These are phyloP conservation scores for Embiotoca jacksoni DNA, from an alignment of 2,113 vertebrate species.

Conservation along the genomic window DNA sequence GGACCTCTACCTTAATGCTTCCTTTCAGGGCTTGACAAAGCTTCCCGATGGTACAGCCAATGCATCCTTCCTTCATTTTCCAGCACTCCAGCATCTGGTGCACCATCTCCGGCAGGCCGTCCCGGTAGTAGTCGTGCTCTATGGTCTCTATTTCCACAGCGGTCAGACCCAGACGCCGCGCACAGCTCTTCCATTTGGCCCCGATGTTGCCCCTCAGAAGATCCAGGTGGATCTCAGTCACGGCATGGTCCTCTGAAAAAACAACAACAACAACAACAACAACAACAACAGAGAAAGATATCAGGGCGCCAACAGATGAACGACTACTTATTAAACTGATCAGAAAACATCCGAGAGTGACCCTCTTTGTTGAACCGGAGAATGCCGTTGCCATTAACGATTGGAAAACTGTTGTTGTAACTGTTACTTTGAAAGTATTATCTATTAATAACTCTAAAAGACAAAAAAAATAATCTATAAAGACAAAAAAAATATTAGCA, in stretches of 20 bases:
- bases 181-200: slow-evolving; percentile 89
- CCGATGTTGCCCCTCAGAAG: slow-evolving; percentile 90
- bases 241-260: slow-evolving; percentile 75
- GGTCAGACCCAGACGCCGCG: slow-evolving; percentile 88
- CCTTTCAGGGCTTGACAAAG: slow-evolving; percentile 86
- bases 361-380: no score
- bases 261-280: neutral
- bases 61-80: slow-evolving; percentile 90
- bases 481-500: no score
- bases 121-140: slow-evolving; percentile 89
- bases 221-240: slow-evolving; percentile 85
- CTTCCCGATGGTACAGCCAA: slow-evolving; percentile 90
- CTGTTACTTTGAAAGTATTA: no score
- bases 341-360: no score
- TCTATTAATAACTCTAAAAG: no score
- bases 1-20: slow-evolving; percentile 83
- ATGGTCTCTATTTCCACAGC: slow-evolving; percentile 91
- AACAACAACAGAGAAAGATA: neutral
- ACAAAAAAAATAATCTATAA: no score
- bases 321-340: no score
- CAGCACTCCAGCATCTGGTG: slow-evolving; percentile 93
- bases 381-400: no score
- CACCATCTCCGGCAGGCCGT: slow-evolving; percentile 94
- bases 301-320: no score
- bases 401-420: no score